phyloP scores from a whole-genome alignment of 1,140 invertebrate species.

The Dendroctonus ponderosae region DNA sequence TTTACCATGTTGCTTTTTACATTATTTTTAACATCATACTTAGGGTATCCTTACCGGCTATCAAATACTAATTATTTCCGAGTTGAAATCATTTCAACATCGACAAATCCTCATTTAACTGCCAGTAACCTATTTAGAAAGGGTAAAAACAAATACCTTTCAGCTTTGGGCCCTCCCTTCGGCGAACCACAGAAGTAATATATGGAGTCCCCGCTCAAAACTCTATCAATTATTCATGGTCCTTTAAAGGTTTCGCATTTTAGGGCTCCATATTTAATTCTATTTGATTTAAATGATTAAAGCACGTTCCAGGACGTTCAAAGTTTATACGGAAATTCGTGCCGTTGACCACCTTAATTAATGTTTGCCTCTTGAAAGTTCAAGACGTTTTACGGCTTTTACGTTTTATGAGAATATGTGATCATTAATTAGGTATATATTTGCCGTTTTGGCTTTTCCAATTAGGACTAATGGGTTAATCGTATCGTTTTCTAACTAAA shows the following conservation, averaged over 20 bases:
- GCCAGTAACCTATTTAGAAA: conserved; percentile 9
- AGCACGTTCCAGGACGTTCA: conserved; percentile 18
- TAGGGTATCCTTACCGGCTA: no score
- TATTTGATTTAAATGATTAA: conserved; percentile 36
- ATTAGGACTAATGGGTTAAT: conserved; percentile 8
- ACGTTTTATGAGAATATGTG: conserved; percentile 21
- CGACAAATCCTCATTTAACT: neutral
- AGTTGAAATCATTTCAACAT: no score
- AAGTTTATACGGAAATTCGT: conserved; percentile 23
- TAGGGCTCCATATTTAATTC: conserved; percentile 34
- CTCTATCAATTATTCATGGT: conserved; percentile 35
- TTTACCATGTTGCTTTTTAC: no score
- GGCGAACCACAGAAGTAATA: conserved; percentile 29
- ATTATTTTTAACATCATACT: no score
- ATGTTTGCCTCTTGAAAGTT: conserved; percentile 30
- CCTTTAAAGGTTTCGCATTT: conserved; percentile 34
- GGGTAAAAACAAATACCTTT: conserved; percentile 29
- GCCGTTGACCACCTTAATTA: conserved; percentile 32
- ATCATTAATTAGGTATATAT: conserved; percentile 24
- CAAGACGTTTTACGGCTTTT: conserved; percentile 23
- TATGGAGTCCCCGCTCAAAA: conserved; percentile 34
- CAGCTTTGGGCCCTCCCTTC: conserved; percentile 16
- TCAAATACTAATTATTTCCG: no score
- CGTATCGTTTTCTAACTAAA: no score
- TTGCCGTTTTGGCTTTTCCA: conserved; percentile 5